Evolutionary conservation across 2,113 vertebrate species (phyloP).

Genomic region (Psittacula cyanocephala): DNA sequence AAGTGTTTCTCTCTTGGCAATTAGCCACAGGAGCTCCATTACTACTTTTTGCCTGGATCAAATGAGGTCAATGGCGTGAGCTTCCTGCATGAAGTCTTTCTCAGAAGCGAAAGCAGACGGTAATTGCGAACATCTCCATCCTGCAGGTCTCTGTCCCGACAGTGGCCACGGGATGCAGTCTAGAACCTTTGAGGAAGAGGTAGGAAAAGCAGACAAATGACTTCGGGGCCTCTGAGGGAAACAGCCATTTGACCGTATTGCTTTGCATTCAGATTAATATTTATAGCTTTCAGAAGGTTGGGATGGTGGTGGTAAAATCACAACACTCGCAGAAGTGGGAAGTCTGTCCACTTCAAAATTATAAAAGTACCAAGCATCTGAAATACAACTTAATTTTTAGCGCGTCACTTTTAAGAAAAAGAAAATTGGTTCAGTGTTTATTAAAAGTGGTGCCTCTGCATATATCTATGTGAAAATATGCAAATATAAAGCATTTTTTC

Average conservation of each 20-base stretch:
- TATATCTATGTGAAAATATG: neutral
- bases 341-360: neutral
- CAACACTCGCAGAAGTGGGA: accelerated
- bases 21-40: slow-evolving; percentile 61
- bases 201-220: neutral
- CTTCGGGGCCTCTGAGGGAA: neutral
- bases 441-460: neutral
- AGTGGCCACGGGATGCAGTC: neutral
- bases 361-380: neutral
- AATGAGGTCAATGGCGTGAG: slow-evolving; percentile 37
- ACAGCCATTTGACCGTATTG: accelerated
- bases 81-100: slow-evolving; percentile 4
- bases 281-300: neutral
- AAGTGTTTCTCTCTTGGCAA: slow-evolving; percentile 63
- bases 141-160: neutral
- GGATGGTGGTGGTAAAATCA: neutral
- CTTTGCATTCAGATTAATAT: neutral
- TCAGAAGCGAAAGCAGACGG: neutral
- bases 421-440: neutral
- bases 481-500: neutral
- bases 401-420: neutral
- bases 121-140: slow-evolving; percentile 8
- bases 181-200: neutral
- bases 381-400: neutral
- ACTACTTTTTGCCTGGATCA: slow-evolving; percentile 36